Base-by-base conservation (phyloP, 2,113 vertebrate genomes). In the Pterophyllum scalare region DNA sequence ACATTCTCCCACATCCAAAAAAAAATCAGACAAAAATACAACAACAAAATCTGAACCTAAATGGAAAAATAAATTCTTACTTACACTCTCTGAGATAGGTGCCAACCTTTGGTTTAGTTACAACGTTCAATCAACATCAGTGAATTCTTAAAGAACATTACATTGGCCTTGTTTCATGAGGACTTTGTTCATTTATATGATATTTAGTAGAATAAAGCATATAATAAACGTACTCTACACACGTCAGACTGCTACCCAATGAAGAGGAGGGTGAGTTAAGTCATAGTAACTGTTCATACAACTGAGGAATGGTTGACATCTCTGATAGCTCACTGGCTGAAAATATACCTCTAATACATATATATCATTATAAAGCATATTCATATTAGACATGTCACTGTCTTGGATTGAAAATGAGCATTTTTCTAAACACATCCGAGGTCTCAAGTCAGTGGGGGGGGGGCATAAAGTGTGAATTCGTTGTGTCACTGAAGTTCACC, bases 31-130 rank as follows among this genome's bases (percentile, higher is more conserved):
- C 3, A 52, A 52, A 52, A 49, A 52, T 67, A 86, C 6, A 49
- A 80, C 26, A 90, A 92, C 72, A 89, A 62, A 67, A 81, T 17
- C 59, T 57, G 58, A 91, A 92, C 62, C 82, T 75, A 84, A 89
- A 88, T 52, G 70, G 67, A 72, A 72, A 81, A 85, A 82, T 79
- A 82, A 89, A 83, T 75, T 62, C 82, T 87, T 87, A 85, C 46
- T 54, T 54, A 83, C 35, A 67, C 87, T 91, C 82, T 92, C 91
- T 93, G 88, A 90, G 81, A 92, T 80, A 93, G 93, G 92, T 94
- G 91, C 94, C 95, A 95, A 95, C 95, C 95, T 96, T 96, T 96
- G 95, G 95, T 96, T 95, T 95, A 89, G 88, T 90, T 75, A 94
- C 88, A 92, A 92, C 85, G 54, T 93, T 95, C 92, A 64, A 84